Conservation (phyloP, 2,113 vertebrate genomes). For the Fulmarus glacialis region DNA sequence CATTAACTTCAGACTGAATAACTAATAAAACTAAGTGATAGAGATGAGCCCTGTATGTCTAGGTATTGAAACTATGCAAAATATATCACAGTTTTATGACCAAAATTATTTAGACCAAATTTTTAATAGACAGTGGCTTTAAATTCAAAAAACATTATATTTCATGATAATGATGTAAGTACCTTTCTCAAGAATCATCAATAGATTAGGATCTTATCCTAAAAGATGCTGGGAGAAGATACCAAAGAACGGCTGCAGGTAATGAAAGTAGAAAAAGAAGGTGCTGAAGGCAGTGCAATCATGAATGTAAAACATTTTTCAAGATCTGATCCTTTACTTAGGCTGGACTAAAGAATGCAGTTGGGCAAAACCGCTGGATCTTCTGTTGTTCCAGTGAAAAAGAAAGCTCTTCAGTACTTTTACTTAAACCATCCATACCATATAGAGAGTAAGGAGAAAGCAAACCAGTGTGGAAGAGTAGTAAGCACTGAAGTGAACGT, state of each 20-base stretch:
- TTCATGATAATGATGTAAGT: not conserved
- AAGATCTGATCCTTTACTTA: not conserved
- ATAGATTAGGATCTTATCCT: not conserved
- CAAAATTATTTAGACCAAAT: not conserved
- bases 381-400: not conserved
- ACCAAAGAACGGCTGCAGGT: not conserved
- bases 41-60: not conserved
- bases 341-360: not conserved
- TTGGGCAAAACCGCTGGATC: not conserved
- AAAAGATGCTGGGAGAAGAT: not conserved
- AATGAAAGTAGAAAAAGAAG: not conserved
- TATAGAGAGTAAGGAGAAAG: not conserved
- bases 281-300: not conserved
- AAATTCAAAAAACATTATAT: not conserved
- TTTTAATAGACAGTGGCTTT: not conserved
- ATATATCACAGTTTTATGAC: not conserved
- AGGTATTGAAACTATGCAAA: not conserved
- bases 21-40: not conserved
- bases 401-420: not conserved
- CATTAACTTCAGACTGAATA: not conserved
- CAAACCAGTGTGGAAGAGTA: not conserved
- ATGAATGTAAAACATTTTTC: not conserved
- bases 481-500: not conserved
- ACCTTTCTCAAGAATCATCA: not conserved
- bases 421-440: not conserved